Conservation (phyloP, 2,888 invertebrate species). For the Xiphydria camelus region DNA sequence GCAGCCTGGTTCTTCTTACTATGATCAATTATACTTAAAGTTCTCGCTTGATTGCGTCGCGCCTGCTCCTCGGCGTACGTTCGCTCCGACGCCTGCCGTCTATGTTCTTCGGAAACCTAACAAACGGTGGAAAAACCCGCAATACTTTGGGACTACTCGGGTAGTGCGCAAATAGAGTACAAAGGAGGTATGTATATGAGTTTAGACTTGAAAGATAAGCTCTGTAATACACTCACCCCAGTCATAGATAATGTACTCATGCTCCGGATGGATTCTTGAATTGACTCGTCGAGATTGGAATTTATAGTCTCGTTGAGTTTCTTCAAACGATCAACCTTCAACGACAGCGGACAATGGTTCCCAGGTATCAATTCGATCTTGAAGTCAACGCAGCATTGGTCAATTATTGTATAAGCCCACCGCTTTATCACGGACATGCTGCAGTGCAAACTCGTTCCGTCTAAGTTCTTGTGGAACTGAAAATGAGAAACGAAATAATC, state of each 20-base stretch:
- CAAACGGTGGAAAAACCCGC: neutral
- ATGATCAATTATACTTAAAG: slow-evolving; percentile 30
- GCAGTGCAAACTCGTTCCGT: slow-evolving; percentile 33
- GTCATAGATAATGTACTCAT: slow-evolving; percentile 17
- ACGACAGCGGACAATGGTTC: slow-evolving; percentile 52
- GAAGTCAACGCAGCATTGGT: slow-evolving; percentile 39
- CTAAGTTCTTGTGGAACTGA: slow-evolving; percentile 36
- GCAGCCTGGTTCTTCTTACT: slow-evolving; percentile 11
- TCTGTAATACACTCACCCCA: slow-evolving; percentile 25
- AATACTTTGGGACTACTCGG: too few relatives aligned
- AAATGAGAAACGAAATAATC: too few relatives aligned
- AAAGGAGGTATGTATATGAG: too few relatives aligned
- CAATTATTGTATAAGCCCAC: slow-evolving; percentile 55
- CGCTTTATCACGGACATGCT: slow-evolving; percentile 45
- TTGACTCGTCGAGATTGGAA: neutral
- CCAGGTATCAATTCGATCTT: slow-evolving; percentile 34
- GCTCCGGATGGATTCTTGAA: slow-evolving; percentile 2
- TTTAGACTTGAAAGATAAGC: too few relatives aligned
- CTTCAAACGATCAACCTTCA: slow-evolving; percentile 53
- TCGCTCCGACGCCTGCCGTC: slow-evolving; percentile 29
- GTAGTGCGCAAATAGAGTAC: too few relatives aligned
- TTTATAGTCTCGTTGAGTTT: neutral
- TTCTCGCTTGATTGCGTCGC: slow-evolving; percentile 19
- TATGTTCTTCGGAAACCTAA: slow-evolving; percentile 31
- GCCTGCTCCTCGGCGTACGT: slow-evolving; percentile 27